Evolutionary conservation across 23 tunicate genomes (phyloP), one percentile per base, ranked within the genome.

Genomic region (Ciona savignyi): DNA sequence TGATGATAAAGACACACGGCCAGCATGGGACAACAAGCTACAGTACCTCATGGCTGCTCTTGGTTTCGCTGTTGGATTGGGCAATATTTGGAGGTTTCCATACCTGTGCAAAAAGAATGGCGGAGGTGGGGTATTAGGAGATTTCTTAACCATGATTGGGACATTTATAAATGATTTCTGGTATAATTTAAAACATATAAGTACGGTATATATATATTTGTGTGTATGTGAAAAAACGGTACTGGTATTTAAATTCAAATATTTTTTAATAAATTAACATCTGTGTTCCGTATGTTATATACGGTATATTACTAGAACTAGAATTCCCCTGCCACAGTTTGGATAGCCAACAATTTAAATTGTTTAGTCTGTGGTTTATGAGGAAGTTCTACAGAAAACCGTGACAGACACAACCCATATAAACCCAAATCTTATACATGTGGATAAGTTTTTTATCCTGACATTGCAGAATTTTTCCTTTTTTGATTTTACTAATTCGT

Each of bases 81-180:
- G 97, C 66, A 91, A 91, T 31, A 85, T 91, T 51, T 91, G 97
- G 97, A 79, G 97, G 66, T 91, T 91, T 66, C 97, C 97, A 1
- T 91, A 91, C 51, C 77, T 91, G 74, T 91, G 97, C 75, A 82
- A 90, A 51, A 90, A 90, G 32, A 90, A 90, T 78, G 97, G 97
- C 0, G 97, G 97, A 70, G n/a, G n/a, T 9, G 97, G 97, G 84
- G 33, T 24, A 76, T 67, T 32, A n/a, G n/a, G n/a, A n/a, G n/a
- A n/a, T n/a, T n/a, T n/a, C n/a, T n/a, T n/a, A n/a, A n/a, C n/a
- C n/a, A n/a, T n/a, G n/a, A n/a, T n/a, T n/a, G n/a, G n/a, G n/a
- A n/a, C n/a, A n/a, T n/a, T n/a, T n/a, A n/a, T n/a, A n/a, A n/a
- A n/a, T n/a, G n/a, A n/a, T n/a, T n/a, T n/a, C n/a, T n/a, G n/a